phyloP scores from a whole-genome alignment of 35 echinoderm and acorn worm species.

The Apostichopus californicus region DNA sequence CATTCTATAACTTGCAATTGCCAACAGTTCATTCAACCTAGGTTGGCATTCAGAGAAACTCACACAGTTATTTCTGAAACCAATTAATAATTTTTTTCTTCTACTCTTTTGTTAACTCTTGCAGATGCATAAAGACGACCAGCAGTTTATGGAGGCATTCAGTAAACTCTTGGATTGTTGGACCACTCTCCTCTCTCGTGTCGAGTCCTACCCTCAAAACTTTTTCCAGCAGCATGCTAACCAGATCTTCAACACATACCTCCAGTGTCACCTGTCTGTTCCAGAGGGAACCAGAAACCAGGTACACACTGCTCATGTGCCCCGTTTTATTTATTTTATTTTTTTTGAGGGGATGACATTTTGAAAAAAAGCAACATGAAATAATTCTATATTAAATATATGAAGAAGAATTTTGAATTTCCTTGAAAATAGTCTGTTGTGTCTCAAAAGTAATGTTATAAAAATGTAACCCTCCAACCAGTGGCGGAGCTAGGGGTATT shows the following conservation, averaged over 20 bases:
- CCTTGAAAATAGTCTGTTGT: too few relatives aligned
- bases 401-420: too few relatives aligned
- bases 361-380: too few relatives aligned
- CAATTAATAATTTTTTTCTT: background rate
- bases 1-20: too few relatives aligned
- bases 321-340: background rate
- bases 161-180: constrained; percentile 87
- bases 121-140: constrained; percentile 94
- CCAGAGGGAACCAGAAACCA: constrained; percentile 92
- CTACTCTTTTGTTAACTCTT: constrained; percentile 1
- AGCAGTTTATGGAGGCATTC: constrained; percentile 95
- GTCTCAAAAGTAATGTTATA: too few relatives aligned
- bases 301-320: constrained; percentile 39
- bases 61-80: too few relatives aligned
- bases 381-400: too few relatives aligned
- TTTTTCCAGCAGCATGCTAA: constrained; percentile 84
- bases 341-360: background rate
- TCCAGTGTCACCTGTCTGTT: constrained; percentile 88
- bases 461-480: too few relatives aligned
- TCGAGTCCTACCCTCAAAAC: constrained; percentile 69
- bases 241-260: constrained; percentile 88
- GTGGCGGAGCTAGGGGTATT: too few relatives aligned
- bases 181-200: constrained; percentile 71
- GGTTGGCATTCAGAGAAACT: too few relatives aligned
- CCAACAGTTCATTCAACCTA: too few relatives aligned